Evolutionary conservation across 2,113 vertebrate genomes (phyloP).

Genomic region (Origma solitaria): DNA sequence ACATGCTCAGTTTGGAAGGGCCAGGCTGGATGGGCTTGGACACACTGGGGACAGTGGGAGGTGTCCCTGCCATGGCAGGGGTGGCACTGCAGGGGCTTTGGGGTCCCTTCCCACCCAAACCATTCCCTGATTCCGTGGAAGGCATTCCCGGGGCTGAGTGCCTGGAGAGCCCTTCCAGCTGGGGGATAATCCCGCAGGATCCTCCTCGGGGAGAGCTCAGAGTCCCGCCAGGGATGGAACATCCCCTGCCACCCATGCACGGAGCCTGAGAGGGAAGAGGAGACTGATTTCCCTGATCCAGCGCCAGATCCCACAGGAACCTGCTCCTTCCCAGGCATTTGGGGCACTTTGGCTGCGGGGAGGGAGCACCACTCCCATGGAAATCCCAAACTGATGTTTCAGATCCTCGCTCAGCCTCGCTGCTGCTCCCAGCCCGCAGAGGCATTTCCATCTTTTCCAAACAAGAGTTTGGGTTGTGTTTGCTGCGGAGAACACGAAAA

Average conservation of each 20-base stretch:
- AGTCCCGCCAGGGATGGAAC: background rate
- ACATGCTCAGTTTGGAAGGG: background rate
- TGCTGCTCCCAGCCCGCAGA: background rate
- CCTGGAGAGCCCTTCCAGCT: background rate
- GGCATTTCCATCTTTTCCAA: background rate
- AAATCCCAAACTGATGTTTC: background rate
- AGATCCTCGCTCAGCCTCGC: background rate
- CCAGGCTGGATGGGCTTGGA: background rate
- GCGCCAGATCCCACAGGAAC: background rate
- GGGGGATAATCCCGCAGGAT: background rate
- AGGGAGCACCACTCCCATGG: background rate
- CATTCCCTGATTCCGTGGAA: rapidly evolving
- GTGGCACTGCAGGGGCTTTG: background rate
- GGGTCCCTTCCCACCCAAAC: background rate
- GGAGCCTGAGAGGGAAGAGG: background rate
- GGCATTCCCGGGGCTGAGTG: background rate
- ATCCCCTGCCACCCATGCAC: rapidly evolving
- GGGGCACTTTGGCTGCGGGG: background rate
- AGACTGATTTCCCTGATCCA: background rate
- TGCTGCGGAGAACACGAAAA: background rate
- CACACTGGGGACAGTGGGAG: background rate
- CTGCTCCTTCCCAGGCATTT: rapidly evolving
- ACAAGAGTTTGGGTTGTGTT: background rate
- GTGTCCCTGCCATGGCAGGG: background rate
- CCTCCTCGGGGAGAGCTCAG: background rate